These are phyloP conservation scores for Epirrhoe alternata DNA, from an alignment of 2,888 invertebrate species.

Conservation along the genomic window DNA sequence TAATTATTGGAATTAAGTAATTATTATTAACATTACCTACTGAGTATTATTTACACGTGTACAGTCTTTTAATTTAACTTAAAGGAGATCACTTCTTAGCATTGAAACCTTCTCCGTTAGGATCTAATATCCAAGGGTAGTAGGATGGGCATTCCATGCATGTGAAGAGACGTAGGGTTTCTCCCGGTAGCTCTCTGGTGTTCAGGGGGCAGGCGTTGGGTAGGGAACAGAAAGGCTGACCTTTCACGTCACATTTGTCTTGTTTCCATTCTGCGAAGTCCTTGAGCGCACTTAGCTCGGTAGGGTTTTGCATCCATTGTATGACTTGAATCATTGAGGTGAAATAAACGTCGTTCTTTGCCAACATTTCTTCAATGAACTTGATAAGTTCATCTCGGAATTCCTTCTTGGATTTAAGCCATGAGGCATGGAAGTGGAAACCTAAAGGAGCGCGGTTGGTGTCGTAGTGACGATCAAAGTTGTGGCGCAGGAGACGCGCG, in stretches of 20 bases:
- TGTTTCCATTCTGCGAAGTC: slow-evolving; percentile 97
- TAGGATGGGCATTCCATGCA: slow-evolving; percentile 98
- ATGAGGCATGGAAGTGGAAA: slow-evolving; percentile 97
- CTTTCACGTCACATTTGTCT: slow-evolving; percentile 97
- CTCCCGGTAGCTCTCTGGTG: slow-evolving; percentile 95
- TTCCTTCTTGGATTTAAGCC: slow-evolving; percentile 97
- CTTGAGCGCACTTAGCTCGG: slow-evolving; percentile 92
- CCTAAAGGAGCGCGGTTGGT: slow-evolving; percentile 97
- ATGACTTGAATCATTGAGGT: slow-evolving; percentile 96
- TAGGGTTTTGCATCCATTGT: slow-evolving; percentile 98
- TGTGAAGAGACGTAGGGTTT: slow-evolving; percentile 95
- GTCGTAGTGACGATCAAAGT: slow-evolving; percentile 97
- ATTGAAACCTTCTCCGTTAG: slow-evolving; percentile 96
- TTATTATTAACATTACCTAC: slow-evolving; percentile 73
- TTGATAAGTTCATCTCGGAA: slow-evolving; percentile 95
- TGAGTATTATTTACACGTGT: slow-evolving; percentile 85
- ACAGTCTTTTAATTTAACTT: slow-evolving; percentile 81
- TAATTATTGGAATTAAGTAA: slow-evolving; percentile 53
- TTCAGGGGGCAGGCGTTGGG: slow-evolving; percentile 96
- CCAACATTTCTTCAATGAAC: slow-evolving; percentile 97
- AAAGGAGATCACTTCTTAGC: slow-evolving; percentile 89
- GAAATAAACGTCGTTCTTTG: slow-evolving; percentile 96
- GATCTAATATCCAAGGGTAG: slow-evolving; percentile 97
- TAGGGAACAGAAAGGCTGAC: slow-evolving; percentile 95
- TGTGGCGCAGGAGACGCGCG: slow-evolving; percentile 94